Percentiles rank a stretch among this genome's conserved stretches.
Evolutionary conservation across 2,797 vertebrate species (phyloP).

Genomic region (Sebastes umbrosus): DNA sequence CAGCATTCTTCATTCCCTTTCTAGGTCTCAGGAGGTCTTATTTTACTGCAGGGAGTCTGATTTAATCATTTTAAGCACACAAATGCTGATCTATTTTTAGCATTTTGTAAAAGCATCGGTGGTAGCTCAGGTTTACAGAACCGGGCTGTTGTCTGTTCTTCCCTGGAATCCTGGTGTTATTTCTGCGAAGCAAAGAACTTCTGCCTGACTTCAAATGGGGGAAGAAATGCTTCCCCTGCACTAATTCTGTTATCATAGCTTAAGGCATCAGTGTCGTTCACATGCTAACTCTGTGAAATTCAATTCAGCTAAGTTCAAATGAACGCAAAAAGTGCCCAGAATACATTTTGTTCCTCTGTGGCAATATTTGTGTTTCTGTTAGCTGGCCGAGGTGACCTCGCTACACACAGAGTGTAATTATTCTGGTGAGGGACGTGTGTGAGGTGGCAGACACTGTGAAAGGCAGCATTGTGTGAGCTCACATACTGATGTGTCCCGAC

Average conservation of each 20-base stretch:
- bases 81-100: constrained; percentile 69
- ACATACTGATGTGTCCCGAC: constrained; percentile 77
- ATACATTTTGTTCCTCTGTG: constrained; percentile 84
- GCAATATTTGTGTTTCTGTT: constrained; percentile 86
- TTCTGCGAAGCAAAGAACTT: constrained; percentile 70
- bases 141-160: constrained; percentile 50
- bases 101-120: constrained; percentile 61
- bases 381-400: constrained; percentile 80
- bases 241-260: constrained; percentile 83
- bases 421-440: constrained; percentile 73
- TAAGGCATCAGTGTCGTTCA: constrained; percentile 74
- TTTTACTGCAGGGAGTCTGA: constrained; percentile 61
- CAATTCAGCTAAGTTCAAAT: constrained; percentile 80
- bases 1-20: constrained; percentile 39
- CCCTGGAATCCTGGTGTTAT: constrained; percentile 68
- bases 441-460: constrained; percentile 80
- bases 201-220: constrained; percentile 70
- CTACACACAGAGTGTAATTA: constrained; percentile 82
- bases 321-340: constrained; percentile 71
- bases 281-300: constrained; percentile 82
- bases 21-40: constrained; percentile 37
- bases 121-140: constrained; percentile 58
- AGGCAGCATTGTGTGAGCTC: constrained; percentile 81
- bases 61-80: constrained; percentile 65
- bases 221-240: constrained; percentile 76